A percentile compares a stretch with the other conserved stretches of the same genome.
These are phyloP conservation scores for Drosophila antonietae DNA, from an alignment of 2,888 invertebrate genomes.

Conservation along the genomic window DNA sequence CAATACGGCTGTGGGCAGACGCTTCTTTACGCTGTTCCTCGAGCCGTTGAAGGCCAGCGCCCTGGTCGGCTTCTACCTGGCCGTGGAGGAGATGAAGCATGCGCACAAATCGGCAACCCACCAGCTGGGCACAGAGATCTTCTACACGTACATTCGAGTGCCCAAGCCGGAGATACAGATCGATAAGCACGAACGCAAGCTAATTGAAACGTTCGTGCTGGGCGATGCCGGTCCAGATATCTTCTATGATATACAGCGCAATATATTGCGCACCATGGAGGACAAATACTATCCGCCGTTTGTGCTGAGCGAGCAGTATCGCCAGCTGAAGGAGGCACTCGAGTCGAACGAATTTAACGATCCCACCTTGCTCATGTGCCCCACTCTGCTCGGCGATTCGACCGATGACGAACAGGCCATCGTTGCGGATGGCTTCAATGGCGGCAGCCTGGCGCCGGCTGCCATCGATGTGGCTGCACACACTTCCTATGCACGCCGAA, in stretches of 20 bases:
- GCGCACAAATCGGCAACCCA: slow-evolving; percentile 92
- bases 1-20: slow-evolving; percentile 92
- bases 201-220: slow-evolving; percentile 94
- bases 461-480: slow-evolving; percentile 90
- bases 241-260: slow-evolving; percentile 94
- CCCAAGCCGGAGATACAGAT: slow-evolving; percentile 93
- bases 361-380: slow-evolving; percentile 82
- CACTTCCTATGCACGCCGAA: slow-evolving; percentile 92
- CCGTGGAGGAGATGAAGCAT: slow-evolving; percentile 92
- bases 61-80: slow-evolving; percentile 93
- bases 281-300: slow-evolving; percentile 96
- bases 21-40: slow-evolving; percentile 91
- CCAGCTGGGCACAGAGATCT: slow-evolving; percentile 95
- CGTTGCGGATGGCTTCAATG: slow-evolving; percentile 65
- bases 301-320: slow-evolving; percentile 93
- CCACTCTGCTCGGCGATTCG: slow-evolving; percentile 59
- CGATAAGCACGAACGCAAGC: slow-evolving; percentile 91
- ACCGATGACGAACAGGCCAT: slow-evolving; percentile 75
- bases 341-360: slow-evolving; percentile 84
- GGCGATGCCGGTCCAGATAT: slow-evolving; percentile 95
- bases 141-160: slow-evolving; percentile 93
- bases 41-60: slow-evolving; percentile 93
- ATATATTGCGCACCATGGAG: slow-evolving; percentile 91
- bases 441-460: slow-evolving; percentile 45
- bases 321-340: slow-evolving; percentile 85